phyloP scores from a whole-genome alignment of 2,888 invertebrate species.

The Xestia ashworthii region DNA sequence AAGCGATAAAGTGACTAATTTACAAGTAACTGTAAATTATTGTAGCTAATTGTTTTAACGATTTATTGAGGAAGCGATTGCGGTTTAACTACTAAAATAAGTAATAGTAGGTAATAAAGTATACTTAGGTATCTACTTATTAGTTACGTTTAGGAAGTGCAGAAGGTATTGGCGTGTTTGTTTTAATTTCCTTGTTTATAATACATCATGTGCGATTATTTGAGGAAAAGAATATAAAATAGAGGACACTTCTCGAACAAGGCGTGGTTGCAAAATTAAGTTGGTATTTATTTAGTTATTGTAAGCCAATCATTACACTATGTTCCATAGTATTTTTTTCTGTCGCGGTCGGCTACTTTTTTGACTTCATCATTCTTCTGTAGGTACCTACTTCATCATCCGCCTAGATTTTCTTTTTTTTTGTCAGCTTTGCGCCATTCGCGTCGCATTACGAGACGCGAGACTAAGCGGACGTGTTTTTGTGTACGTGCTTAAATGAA shows the following conservation, averaged over 20 bases:
- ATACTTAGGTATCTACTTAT: not conserved
- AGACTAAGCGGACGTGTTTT: no score
- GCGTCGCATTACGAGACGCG: no score
- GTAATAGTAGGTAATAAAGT: not conserved
- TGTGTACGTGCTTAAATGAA: no score
- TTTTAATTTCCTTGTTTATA: not conserved
- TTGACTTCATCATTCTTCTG: no score
- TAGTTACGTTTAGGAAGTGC: not conserved
- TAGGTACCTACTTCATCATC: no score
- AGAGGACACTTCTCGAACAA: not conserved
- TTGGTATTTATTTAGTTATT: not conserved
- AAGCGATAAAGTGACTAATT: constrained; percentile 33
- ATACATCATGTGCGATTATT: not conserved
- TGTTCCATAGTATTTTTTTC: not conserved
- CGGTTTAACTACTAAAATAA: not conserved
- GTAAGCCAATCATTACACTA: not conserved
- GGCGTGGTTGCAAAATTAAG: not conserved
- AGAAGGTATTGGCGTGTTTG: not conserved
- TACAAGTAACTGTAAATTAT: constrained; percentile 22
- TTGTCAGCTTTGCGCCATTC: no score
- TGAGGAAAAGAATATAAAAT: not conserved
- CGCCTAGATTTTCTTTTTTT: no score
- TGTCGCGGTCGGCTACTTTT: no score
- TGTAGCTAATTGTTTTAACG: constrained; percentile 28
- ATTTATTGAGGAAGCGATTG: constrained; percentile 39